Evolutionary conservation across 2,113 vertebrate species (phyloP).

Genomic region (Drymodes brunneopygia): DNA sequence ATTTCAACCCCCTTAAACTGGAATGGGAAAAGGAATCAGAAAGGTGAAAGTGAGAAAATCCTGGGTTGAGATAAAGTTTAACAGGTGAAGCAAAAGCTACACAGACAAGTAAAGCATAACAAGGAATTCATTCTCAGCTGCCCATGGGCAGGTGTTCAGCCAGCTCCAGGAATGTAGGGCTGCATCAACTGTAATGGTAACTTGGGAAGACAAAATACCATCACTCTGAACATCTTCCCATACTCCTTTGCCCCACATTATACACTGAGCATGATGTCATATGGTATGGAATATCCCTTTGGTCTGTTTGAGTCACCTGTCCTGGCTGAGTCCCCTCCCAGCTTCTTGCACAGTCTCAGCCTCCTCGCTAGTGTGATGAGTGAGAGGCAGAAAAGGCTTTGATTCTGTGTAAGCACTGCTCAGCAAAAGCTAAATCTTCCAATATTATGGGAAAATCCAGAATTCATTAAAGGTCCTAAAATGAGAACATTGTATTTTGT

Average conservation of each 20-base stretch:
- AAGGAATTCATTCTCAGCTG: background rate
- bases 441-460: background rate
- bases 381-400: background rate
- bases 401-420: background rate
- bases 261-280: background rate
- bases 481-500: background rate
- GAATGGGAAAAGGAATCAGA: background rate
- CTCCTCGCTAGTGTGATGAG: background rate
- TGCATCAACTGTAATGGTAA: too few relatives aligned
- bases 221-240: rapidly evolving
- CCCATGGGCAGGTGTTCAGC: background rate
- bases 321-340: background rate
- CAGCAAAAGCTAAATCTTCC: background rate
- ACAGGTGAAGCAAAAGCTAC: background rate
- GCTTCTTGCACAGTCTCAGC: background rate
- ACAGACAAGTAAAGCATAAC: rapidly evolving
- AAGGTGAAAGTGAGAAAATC: background rate
- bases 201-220: background rate
- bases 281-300: background rate
- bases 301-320: too few relatives aligned
- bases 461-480: background rate
- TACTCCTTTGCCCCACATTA: background rate
- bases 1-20: background rate
- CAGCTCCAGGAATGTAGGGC: background rate
- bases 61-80: background rate